Conservation (phyloP, 2,797 vertebrate species). For the Molossus molossus region DNA sequence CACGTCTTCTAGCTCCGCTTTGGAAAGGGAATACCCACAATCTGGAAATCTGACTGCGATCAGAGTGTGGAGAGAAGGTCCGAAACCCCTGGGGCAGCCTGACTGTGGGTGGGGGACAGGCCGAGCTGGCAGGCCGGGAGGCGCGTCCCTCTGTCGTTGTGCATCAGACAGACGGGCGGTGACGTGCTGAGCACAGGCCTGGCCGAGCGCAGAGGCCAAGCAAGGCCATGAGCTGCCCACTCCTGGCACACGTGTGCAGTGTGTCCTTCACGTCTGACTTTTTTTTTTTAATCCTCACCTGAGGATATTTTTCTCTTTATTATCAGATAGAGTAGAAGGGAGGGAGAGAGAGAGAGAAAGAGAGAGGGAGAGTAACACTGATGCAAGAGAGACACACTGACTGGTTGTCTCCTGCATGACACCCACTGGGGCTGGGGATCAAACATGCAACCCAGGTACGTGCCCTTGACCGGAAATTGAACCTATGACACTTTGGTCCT, state of each 20-base stretch:
- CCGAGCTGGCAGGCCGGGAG: accelerated
- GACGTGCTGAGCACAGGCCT: not conserved
- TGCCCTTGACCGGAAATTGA: too few relatives aligned
- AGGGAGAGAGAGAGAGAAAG: too few relatives aligned
- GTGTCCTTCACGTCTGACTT: not conserved
- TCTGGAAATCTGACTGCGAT: not conserved
- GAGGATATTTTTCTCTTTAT: too few relatives aligned
- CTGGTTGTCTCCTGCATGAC: too few relatives aligned
- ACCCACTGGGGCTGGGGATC: too few relatives aligned
- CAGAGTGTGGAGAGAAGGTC: not conserved
- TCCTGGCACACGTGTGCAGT: not conserved
- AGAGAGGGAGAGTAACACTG: too few relatives aligned
- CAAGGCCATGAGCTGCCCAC: accelerated
- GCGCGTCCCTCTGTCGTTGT: not conserved
- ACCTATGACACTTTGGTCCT: too few relatives aligned
- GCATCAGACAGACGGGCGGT: accelerated
- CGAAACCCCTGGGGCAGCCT: not conserved
- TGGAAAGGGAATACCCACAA: not conserved
- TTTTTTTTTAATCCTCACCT: not conserved
- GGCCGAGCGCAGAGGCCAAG: not conserved
- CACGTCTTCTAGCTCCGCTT: not conserved
- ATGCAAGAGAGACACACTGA: too few relatives aligned
- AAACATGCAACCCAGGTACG: too few relatives aligned
- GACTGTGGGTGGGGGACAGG: not conserved
- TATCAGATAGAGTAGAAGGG: too few relatives aligned